Conservation (phyloP, 2,888 invertebrate species). For the Standfussiana lucernea region DNA sequence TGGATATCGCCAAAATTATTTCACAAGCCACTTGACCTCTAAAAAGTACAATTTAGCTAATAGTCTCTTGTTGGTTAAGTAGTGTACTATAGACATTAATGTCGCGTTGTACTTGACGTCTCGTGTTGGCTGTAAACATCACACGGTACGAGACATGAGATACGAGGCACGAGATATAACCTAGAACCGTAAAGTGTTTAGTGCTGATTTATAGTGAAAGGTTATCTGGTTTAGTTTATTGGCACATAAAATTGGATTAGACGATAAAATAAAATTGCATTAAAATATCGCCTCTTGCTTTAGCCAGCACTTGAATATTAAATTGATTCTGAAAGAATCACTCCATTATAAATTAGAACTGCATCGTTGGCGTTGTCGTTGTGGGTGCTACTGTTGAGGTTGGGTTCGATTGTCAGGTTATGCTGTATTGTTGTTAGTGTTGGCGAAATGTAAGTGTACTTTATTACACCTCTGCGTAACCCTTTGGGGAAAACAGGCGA, state of each 20-base stretch:
- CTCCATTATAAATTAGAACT: not conserved
- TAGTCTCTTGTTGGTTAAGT: not conserved
- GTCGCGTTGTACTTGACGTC: not conserved
- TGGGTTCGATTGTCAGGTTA: not conserved
- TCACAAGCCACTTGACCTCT: not conserved
- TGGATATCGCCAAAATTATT: slow-evolving; percentile 5
- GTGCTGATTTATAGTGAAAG: slow-evolving; percentile 21
- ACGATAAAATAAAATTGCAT: slow-evolving; percentile 15
- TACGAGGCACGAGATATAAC: slow-evolving; percentile 2
- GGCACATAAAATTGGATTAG: slow-evolving; percentile 4
- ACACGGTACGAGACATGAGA: not conserved
- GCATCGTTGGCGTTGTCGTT: not conserved
- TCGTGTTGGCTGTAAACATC: slow-evolving; percentile 19
- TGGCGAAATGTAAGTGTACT: not conserved
- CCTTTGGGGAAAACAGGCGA: too few species aligned
- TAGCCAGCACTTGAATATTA: too few species aligned
- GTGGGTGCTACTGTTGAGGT: not conserved
- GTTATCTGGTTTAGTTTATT: slow-evolving; percentile 26
- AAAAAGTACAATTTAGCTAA: slow-evolving; percentile 18
- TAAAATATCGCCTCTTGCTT: not conserved
- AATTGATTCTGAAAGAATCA: not conserved
- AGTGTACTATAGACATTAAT: too few species aligned
- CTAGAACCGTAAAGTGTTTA: not conserved
- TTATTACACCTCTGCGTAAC: too few species aligned
- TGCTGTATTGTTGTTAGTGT: too few species aligned